Evolutionary conservation across 2,888 invertebrate genomes (phyloP), one percentile per base, ranked within the genome.

Genomic region (Cacoxenus indagator): DNA sequence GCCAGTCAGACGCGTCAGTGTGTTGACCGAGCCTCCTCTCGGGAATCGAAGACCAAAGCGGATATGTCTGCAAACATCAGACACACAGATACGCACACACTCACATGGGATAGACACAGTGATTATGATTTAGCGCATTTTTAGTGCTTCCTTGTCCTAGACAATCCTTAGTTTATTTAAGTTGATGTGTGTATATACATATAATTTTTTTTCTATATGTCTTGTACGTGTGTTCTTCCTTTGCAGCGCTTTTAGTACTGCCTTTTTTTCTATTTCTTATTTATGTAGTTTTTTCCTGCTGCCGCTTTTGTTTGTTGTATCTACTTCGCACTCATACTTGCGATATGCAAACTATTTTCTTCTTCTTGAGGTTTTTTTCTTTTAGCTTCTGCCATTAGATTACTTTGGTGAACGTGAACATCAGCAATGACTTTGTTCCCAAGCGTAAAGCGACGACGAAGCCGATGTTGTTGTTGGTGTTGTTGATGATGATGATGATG

Each of bases 91-190:
- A 55, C 24, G 26, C 48, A n/a, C n/a, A n/a, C n/a, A n/a, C n/a
- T n/a, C n/a, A n/a, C n/a, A n/a, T n/a, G n/a, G n/a, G n/a, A 65
- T 19, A 67, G 46, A 54, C 8, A 19, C 61, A 45, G 46, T 64
- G 59, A 59, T 64, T 67, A 66, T 54, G 69, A 61, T 66, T 70
- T 68, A 65, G 62, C 11, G 72, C 65, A 68, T 29, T 73, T 72
- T 57, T 54, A 67, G 72, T 68, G 71, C 70, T 72, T 75, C 66
- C 29, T 5, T 31, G 51, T 71, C 37, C 68, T 46, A 70, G 71
- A 70, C 76, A 68, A 71, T 70, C 72, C 72, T 71, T 69, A 72
- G 76, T 72, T 73, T 73, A 69, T 17, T 59, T 37, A 37, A 37
- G 37, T 14, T 8, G 9, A 37, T 37, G 37, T 14, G 14, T 37